Base-by-base conservation (phyloP, 2,888 invertebrate species). In the Dryococelus australis region DNA sequence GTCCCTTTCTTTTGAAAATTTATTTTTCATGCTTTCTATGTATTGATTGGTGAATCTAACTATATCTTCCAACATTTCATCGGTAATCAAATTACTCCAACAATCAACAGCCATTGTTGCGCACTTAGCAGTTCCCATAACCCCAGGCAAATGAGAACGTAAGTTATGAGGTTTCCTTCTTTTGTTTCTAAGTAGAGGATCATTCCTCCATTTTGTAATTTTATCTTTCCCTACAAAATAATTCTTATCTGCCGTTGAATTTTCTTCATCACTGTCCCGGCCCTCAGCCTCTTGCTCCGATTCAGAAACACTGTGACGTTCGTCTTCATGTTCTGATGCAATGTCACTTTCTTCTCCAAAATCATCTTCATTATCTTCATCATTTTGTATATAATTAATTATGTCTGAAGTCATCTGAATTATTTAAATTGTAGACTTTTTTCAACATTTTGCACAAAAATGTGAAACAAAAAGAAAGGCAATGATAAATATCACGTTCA, bases 81-180 rank as follows among this genome's bases (percentile, higher is more conserved):
- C n/a, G n/a, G n/a, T n/a, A n/a, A n/a, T n/a, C n/a, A n/a, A n/a
- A n/a, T n/a, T n/a, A n/a, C n/a, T n/a, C n/a, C n/a, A n/a, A n/a
- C n/a, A n/a, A n/a, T n/a, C n/a, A n/a, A n/a, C n/a, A n/a, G n/a
- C n/a, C n/a, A n/a, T n/a, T n/a, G n/a, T 87, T 88, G 87, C 24
- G 89, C 89, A n/a, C 86, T 85, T 89, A 43, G 89, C 90, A 86
- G 84, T 86, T 27, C 89, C 88, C 79, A 79, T 89, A 20, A 89
- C 89, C 79, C 90, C 90, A 86, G 89, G 90, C 81, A 90, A 85
- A 79, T 89, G 88, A 24, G 65, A 12, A 12, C 10, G 4, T 5
- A 65, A 8, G 20, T 24, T 65, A 20, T 43, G 20, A 9, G 13
- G 4, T 83, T 26, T 6, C 83, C 83, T 83, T 13, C 43, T 4